These are phyloP conservation scores for Falco columbarius DNA, from an alignment of 2,797 vertebrate genomes.

Conservation along the genomic window DNA sequence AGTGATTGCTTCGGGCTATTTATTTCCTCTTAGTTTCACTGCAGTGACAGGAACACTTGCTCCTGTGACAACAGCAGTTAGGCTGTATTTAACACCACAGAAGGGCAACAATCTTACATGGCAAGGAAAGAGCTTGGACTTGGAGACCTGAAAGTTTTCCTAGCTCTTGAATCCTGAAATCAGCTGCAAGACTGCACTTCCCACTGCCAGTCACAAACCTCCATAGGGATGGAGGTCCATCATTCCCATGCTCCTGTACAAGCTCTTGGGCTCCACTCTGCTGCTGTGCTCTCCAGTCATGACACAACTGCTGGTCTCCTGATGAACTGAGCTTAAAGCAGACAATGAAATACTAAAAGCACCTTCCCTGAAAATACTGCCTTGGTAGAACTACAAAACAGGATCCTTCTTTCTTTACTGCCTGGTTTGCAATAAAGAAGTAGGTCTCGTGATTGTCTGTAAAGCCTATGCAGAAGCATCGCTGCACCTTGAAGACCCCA, in stretches of 20 bases:
- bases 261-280: neutral
- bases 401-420: neutral
- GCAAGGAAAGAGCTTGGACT: neutral
- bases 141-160: neutral
- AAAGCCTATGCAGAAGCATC: neutral
- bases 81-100: neutral
- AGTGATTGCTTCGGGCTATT: neutral
- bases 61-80: neutral
- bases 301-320: neutral
- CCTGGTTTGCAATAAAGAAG: neutral
- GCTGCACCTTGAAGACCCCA: neutral
- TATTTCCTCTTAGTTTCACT: neutral
- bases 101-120: fast-evolving
- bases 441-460: neutral
- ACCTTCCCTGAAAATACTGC: neutral
- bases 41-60: neutral
- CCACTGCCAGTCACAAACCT: neutral
- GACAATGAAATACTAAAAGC: neutral
- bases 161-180: neutral
- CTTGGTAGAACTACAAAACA: neutral
- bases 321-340: neutral
- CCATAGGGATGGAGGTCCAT: neutral
- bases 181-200: neutral
- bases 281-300: neutral
- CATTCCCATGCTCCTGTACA: neutral